Evolutionary conservation across 2,797 vertebrate genomes (phyloP).

Genomic region (Gambusia yucatana): DNA sequence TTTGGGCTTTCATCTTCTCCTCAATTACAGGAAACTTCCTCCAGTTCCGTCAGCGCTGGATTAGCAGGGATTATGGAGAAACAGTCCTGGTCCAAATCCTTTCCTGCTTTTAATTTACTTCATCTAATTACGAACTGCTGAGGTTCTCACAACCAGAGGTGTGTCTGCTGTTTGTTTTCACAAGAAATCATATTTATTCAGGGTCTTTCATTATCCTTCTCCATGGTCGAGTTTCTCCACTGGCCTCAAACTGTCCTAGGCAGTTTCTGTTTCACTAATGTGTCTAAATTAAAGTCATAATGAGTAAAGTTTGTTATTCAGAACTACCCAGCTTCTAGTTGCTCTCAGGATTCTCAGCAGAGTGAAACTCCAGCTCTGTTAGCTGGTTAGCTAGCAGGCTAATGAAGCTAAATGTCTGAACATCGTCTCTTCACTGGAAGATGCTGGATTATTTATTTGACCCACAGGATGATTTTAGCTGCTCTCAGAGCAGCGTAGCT

Average conservation of each 20-base stretch:
- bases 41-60: conserved; percentile 70
- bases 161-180: conserved; percentile 21
- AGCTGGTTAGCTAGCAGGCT: conserved; percentile 8
- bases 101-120: conserved; percentile 66
- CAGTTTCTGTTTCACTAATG: conserved; percentile 10
- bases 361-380: conserved; percentile 5
- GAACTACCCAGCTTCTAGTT: conserved; percentile 8
- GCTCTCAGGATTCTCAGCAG: conserved; percentile 3
- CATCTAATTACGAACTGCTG: conserved; percentile 56
- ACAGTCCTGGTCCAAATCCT: conserved; percentile 68
- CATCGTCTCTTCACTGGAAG: background rate
- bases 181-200: conserved; percentile 1
- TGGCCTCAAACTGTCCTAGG: background rate
- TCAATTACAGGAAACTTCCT: conserved; percentile 73
- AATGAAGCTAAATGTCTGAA: background rate
- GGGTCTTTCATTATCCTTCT: background rate
- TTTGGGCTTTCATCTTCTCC: conserved; percentile 73
- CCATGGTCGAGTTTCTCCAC: background rate
- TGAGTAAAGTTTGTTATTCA: conserved; percentile 5
- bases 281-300: conserved; percentile 21
- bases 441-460: background rate
- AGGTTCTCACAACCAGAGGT: conserved; percentile 30
- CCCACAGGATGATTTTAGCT: background rate
- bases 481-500: background rate
- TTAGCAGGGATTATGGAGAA: conserved; percentile 72